phyloP scores from a whole-genome alignment of 1,140 invertebrate species.

The Ips typographus region DNA sequence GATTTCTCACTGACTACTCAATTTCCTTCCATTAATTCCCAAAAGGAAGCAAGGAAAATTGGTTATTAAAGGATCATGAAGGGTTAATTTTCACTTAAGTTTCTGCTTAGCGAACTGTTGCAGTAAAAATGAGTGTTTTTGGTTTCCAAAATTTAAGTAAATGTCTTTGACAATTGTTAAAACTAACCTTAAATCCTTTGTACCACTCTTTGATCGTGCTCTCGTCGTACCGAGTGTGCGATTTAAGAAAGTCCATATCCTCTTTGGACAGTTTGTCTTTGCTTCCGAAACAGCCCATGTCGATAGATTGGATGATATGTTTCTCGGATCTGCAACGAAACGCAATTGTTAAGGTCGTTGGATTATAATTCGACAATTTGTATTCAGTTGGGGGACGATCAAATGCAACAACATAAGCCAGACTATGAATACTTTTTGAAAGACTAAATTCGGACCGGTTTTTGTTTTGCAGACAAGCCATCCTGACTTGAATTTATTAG shows the following conservation, averaged over 20 bases:
- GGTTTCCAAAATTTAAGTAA: background rate
- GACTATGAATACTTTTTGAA: too few species aligned
- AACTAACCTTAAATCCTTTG: conserved; percentile 91
- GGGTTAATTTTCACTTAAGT: background rate
- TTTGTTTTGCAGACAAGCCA: too few species aligned
- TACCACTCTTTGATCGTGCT: conserved; percentile 98
- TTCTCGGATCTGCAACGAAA: background rate
- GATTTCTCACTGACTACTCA: background rate
- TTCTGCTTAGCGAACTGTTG: background rate
- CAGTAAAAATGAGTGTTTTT: background rate
- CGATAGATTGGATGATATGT: background rate
- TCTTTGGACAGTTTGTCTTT: conserved; percentile 95
- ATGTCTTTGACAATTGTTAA: background rate
- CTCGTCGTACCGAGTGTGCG: conserved; percentile 93
- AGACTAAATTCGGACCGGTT: too few species aligned
- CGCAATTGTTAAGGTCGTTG: background rate
- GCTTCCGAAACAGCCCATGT: conserved; percentile 90
- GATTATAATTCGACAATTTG: too few species aligned
- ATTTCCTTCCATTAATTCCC: conserved; percentile 24
- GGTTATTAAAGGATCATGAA: background rate
- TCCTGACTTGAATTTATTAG: too few species aligned
- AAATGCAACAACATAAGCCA: too few species aligned
- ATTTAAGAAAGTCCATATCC: conserved; percentile 95
- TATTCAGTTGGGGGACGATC: too few species aligned
- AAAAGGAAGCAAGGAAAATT: too few species aligned